Conservation (phyloP, 92 coral and sea anemone species). For the Chrysogorgia sp. region DNA sequence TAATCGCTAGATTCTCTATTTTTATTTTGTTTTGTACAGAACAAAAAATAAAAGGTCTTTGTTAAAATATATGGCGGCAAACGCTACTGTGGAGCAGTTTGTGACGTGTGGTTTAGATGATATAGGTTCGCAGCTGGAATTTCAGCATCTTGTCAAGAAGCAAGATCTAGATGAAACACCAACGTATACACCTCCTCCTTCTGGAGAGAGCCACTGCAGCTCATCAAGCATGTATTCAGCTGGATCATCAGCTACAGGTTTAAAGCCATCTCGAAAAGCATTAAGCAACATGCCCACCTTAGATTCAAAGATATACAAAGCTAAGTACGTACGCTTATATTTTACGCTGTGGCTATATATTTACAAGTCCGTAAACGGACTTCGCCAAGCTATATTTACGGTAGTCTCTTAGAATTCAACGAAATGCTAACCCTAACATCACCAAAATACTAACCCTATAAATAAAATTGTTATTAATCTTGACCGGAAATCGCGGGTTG, state of each 20-base stretch:
- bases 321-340: constrained; percentile 41
- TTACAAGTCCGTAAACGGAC: too few species aligned
- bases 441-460: too few species aligned
- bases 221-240: too few species aligned
- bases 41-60: constrained; percentile 18
- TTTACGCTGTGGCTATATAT: too few species aligned
- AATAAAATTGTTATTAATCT: too few species aligned
- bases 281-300: constrained; percentile 36
- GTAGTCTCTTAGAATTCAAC: too few species aligned
- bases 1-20: constrained; percentile 14
- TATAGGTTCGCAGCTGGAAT: constrained; percentile 40
- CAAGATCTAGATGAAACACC: neutral
- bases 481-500: too few species aligned
- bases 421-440: too few species aligned
- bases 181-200: neutral
- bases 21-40: constrained; percentile 23
- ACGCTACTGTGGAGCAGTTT: constrained; percentile 44
- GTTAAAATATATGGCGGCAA: neutral
- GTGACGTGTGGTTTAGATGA: constrained; percentile 42
- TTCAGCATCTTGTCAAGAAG: constrained; percentile 42
- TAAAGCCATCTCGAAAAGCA: constrained; percentile 47
- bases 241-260: constrained; percentile 3
- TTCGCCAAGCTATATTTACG: too few species aligned
- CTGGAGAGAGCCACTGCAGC: too few species aligned
- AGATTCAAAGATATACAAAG: constrained; percentile 50